A percentile compares a stretch with the other conserved stretches of the same genome.
phyloP scores from a whole-genome alignment of 2,888 invertebrate genomes.

The Sepiola atlantica region DNA sequence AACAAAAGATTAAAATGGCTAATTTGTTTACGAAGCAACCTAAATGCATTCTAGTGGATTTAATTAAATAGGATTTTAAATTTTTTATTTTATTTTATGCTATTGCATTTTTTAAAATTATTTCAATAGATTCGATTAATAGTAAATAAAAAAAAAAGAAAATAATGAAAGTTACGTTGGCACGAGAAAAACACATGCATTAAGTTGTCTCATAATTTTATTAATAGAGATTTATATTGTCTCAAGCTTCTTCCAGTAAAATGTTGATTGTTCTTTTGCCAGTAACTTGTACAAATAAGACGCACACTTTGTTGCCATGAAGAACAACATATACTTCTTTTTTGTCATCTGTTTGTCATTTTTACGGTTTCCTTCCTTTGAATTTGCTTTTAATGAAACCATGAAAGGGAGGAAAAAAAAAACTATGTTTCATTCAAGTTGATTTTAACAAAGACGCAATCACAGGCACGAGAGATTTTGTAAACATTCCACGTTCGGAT shows the following conservation, averaged over 20 bases:
- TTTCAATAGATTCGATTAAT: no score
- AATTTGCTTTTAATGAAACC: neutral
- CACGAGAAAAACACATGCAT: no score
- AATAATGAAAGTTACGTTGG: no score
- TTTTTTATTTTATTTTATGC: no score
- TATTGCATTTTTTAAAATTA: no score
- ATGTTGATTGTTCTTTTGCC: neutral
- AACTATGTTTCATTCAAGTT: neutral
- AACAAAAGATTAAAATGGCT: no score
- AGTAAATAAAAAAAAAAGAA: no score
- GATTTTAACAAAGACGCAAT: neutral
- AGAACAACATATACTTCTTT: neutral
- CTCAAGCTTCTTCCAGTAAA: neutral
- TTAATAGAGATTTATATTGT: neutral
- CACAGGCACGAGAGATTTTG: neutral
- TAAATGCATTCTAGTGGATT: no score
- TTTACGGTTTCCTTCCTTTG: neutral
- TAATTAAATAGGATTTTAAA: no score
- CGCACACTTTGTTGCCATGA: neutral
- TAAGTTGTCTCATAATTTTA: no score
- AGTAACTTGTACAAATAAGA: neutral
- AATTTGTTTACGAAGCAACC: no score
- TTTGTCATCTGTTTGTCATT: no score
- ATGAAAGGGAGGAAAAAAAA: neutral
- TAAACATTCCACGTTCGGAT: neutral